Conservation (phyloP, 2,113 vertebrate species). For the Sinosuthora webbiana region DNA sequence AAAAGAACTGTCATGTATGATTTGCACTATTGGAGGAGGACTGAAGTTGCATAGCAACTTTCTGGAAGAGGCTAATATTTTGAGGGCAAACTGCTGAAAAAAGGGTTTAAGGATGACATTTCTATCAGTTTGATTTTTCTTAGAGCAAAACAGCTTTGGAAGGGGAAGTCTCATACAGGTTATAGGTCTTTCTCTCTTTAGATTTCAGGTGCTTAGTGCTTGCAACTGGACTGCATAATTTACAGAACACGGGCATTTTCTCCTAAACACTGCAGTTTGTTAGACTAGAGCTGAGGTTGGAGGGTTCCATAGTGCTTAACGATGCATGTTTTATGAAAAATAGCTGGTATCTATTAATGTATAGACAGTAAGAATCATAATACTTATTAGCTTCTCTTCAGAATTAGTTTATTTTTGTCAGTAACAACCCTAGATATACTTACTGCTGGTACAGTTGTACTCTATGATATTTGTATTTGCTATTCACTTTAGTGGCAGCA, state of each 20-base stretch:
- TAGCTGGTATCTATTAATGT: conserved; percentile 99
- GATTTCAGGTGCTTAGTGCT: conserved; percentile 76
- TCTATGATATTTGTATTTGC: conserved; percentile 84
- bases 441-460: conserved; percentile 99
- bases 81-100: conserved; percentile 79
- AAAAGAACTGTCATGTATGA: conserved; percentile 84
- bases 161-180: conserved; percentile 77
- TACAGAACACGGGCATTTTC: conserved; percentile 78
- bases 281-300: conserved; percentile 78
- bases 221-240: conserved; percentile 77
- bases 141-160: conserved; percentile 65
- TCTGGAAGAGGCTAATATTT: conserved; percentile 64
- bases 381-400: conserved; percentile 85
- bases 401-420: conserved; percentile 88
- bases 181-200: conserved; percentile 75
- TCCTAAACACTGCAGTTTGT: conserved; percentile 83
- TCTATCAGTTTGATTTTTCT: conserved; percentile 61
- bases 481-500: conserved; percentile 78
- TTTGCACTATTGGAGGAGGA: conserved; percentile 86
- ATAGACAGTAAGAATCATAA: conserved; percentile 88
- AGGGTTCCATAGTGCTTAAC: conserved; percentile 85
- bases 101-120: conserved; percentile 70
- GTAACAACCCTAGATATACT: conserved; percentile 90
- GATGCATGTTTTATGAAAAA: conserved; percentile 87
- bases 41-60: conserved; percentile 70